Evolutionary conservation across 2,113 vertebrate species (phyloP), one percentile per base, ranked within the genome.

Genomic region (Regulus satrapa): DNA sequence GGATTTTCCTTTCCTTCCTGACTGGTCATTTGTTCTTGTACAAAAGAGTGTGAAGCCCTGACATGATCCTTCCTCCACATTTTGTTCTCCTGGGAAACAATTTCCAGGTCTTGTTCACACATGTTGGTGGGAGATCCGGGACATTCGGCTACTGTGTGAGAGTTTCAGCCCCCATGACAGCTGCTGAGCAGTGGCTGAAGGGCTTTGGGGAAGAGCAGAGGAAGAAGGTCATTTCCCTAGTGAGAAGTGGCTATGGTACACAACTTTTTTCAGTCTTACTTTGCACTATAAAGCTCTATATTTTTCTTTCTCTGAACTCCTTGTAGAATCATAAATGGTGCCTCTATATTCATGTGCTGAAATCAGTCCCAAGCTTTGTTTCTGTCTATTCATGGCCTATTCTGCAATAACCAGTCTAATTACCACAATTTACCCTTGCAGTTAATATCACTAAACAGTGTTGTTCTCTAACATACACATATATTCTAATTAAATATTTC

Each of bases 111-210:
- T 45, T 29, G 23, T 14, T 85, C 21, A 5, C 18, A 10, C 0
- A 0, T 16, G 13, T 54, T 63, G 73, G 19, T 0, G 0, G 41
- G 46, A 46, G 28, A 54, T 56, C 6, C 0, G 0, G 38, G 51
- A 29, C 36, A 8, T 56, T 76, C 0, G 1, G 54, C 20, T 40
- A 49, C 6, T 9, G 16, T 25, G 36, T 56, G 83, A 34, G 43
- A 85, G 18, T 29, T 34, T 82, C 11, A 71, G 83, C 32, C 21
- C 31, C 25, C 15, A 9, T 0, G 4, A 56, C 18, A 63, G 20
- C 32, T 24, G 38, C 66, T 66, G 48, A 58, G 43, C 51, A 71
- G 38, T 2, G 4, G n/a, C 43, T 76, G 18, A 51, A 40, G 43
- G 68, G 17, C 64, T 89, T 20, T 86, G 61, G 23, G 73, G 61